Evolutionary conservation across 2,888 invertebrate genomes (phyloP).

Genomic region (Endotricha flammealis): DNA sequence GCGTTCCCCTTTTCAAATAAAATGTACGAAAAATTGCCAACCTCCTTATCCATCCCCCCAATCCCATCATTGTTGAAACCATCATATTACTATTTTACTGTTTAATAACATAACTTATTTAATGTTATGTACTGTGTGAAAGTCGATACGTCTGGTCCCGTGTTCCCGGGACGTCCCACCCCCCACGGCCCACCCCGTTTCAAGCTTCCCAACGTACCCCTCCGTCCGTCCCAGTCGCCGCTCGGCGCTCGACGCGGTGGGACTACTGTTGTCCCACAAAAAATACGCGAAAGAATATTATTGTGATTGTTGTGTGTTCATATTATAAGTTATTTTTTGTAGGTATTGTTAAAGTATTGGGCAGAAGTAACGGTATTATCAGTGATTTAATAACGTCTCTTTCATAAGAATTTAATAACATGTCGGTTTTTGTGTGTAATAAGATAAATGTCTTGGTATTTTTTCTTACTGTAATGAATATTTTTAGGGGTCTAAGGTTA

Average conservation of each 20-base stretch:
- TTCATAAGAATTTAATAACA: no score
- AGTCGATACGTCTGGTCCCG: slow-evolving; percentile 11
- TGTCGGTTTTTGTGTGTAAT: no score
- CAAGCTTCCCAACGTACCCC: neutral
- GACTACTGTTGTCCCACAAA: slow-evolving; percentile 12
- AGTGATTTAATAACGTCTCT: no score
- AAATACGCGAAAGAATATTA: neutral
- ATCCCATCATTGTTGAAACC: neutral
- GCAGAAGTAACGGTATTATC: no score
- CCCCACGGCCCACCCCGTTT: neutral
- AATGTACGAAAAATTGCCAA: neutral
- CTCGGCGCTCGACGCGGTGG: slow-evolving; percentile 31
- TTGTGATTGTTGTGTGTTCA: neutral
- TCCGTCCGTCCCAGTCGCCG: slow-evolving; percentile 26
- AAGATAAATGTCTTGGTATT: no score
- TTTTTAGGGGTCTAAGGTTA: no score
- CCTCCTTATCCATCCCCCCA: neutral
- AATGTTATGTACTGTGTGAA: slow-evolving; percentile 6
- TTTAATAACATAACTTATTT: slow-evolving; percentile 4
- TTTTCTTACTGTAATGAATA: no score
- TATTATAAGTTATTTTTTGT: no score
- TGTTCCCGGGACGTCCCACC: neutral
- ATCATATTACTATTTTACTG: neutral
- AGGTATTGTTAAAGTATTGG: no score
- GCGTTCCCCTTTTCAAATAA: neutral